Evolutionary conservation across 2,888 invertebrate genomes (phyloP).

Genomic region (Aquatica leii): DNA sequence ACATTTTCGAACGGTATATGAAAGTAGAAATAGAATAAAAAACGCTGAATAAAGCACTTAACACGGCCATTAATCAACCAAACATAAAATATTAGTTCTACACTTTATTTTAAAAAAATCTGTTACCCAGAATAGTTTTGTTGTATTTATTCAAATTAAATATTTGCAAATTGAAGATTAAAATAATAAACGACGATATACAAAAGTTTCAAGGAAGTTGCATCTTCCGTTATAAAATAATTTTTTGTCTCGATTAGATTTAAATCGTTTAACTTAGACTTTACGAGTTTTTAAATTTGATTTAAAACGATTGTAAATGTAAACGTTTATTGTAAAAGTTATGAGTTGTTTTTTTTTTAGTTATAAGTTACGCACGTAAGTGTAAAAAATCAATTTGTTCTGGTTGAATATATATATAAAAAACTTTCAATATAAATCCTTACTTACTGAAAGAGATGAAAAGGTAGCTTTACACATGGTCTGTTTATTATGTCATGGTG

Average conservation of each 20-base stretch:
- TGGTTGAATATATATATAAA: background rate
- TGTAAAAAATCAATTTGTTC: background rate
- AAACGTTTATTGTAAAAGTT: background rate
- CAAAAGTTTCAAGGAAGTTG: constrained; percentile 1
- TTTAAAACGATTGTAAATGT: background rate
- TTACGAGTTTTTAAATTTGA: constrained; percentile 4
- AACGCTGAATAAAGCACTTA: constrained; percentile 11
- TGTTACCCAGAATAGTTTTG: background rate
- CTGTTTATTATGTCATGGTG: constrained; percentile 17
- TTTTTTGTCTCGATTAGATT: background rate
- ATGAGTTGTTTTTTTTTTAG: background rate
- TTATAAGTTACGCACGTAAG: background rate
- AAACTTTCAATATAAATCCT: constrained; percentile 8
- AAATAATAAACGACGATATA: constrained; percentile 5
- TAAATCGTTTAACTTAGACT: background rate
- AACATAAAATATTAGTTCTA: constrained; percentile 1
- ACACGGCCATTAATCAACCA: constrained; percentile 12
- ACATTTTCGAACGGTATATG: background rate
- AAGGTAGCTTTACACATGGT: constrained; percentile 11
- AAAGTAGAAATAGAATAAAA: constrained; percentile 1
- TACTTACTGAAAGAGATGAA: constrained; percentile 13
- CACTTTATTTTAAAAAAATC: constrained; percentile 4
- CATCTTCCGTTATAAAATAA: background rate
- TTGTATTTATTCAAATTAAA: constrained; percentile 4
- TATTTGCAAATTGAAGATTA: constrained; percentile 9